These are phyloP conservation scores for Loris lydekkerianus DNA, from an alignment of 2,797 vertebrate genomes.

Conservation along the genomic window DNA sequence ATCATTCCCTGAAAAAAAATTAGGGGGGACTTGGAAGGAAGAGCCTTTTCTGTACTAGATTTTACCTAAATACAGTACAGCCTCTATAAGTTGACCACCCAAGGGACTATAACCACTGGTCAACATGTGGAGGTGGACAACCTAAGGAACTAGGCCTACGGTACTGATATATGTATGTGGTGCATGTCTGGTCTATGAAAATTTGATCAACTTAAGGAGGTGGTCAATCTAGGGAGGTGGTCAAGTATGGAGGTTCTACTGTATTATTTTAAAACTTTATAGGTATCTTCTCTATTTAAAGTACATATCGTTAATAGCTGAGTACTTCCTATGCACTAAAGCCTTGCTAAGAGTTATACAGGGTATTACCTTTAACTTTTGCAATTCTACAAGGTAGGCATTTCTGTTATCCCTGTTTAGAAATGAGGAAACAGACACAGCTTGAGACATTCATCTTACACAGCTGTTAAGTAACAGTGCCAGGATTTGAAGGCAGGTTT, in stretches of 20 bases:
- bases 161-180: no score
- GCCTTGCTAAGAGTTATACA: not conserved
- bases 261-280: slow-evolving; percentile 10
- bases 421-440: not conserved
- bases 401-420: not conserved
- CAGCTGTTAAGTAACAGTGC: slow-evolving; percentile 3
- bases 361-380: not conserved
- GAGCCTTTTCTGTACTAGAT: not conserved
- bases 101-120: no score
- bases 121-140: no score
- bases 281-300: slow-evolving; percentile 18
- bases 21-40: not conserved
- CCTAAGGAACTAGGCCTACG: no score
- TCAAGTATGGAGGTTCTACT: no score
- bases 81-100: no score
- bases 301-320: not conserved
- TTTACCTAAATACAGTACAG: not conserved
- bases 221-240: no score
- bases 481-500: slow-evolving; percentile 22
- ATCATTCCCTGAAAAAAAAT: not conserved
- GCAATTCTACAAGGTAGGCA: not conserved
- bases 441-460: slow-evolving; percentile 22
- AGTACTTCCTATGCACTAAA: not conserved
- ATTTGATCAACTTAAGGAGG: no score
- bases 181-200: no score